Percentiles rank a stretch among this genome's conserved stretches.
Conservation (phyloP, 2,113 vertebrate species). For the Myxocyprinus asiaticus region DNA sequence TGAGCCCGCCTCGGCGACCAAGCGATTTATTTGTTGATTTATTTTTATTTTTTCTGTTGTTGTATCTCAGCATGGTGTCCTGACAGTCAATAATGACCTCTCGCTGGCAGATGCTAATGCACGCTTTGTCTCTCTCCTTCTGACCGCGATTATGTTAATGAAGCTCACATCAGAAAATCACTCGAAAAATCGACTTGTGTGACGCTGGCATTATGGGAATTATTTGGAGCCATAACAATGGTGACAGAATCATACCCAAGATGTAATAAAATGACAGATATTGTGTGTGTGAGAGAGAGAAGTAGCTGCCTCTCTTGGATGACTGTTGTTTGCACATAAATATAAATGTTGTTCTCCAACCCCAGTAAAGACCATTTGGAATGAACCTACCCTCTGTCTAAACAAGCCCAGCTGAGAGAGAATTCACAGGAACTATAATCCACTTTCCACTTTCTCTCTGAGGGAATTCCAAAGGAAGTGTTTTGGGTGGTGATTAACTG, state of each 20-base stretch:
- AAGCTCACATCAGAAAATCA: no score
- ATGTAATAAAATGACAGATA: background rate
- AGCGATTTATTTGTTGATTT: no score
- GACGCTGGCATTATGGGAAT: background rate
- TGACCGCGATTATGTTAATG: no score
- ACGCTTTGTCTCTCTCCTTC: no score
- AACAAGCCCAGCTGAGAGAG: conserved; percentile 11
- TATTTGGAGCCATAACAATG: background rate
- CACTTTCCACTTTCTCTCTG: conserved; percentile 12
- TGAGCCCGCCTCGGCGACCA: no score
- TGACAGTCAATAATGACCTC: no score
- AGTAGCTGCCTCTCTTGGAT: conserved; percentile 3
- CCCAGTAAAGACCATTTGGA: conserved; percentile 2
- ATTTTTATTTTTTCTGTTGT: no score
- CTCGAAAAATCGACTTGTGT: no score
- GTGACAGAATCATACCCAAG: background rate
- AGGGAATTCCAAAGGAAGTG: conserved; percentile 51
- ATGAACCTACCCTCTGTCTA: conserved; percentile 20
- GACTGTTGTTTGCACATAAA: background rate
- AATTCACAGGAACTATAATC: conserved; percentile 8
- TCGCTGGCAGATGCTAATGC: no score
- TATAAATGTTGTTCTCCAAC: conserved; percentile 35
- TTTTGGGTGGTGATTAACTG: conserved; percentile 35
- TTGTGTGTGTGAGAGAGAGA: background rate
- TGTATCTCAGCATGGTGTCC: no score